Evolutionary conservation across 1,140 invertebrate species (phyloP), one percentile per base, ranked within the genome.

Genomic region (Caerostris darwini): DNA sequence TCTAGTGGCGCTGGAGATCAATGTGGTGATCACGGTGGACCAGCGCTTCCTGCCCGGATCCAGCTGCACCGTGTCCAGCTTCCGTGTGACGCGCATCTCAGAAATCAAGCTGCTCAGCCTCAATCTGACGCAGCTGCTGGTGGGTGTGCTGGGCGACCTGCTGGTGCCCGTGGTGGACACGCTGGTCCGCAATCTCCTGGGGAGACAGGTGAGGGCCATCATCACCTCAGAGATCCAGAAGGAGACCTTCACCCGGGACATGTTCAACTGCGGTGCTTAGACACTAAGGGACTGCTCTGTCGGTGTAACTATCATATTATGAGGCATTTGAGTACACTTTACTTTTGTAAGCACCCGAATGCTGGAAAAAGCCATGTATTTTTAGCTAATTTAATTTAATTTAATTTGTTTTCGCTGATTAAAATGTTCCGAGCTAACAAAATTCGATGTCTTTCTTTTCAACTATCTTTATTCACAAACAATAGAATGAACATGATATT

Each of bases 111-210:
- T 91, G 3, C 71, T 91, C 17, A 53, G 53, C 12, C 6, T 91
- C 19, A 67, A 91, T 54, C 69, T 91, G 53, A 91, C 89, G 3
- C 69, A 19, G 3, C 57, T 91, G 57, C 17, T 90, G 6, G 19
- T 81, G n/a, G 89, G 89, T 34, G 56, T 90, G 8, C 71, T 91
- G 54, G 89, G 89, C 2, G 89, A 81, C 57, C 3, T 91, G 2
- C 89, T 91, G 1, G 82, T 71, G 17, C 89, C 89, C 10, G 57
- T 91, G 7, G n/a, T 91, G 6, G 17, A 91, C 10, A 82, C 89
- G 8, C 54, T 91, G 7, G n/a, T 91, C 57, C 17, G 54, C 1
- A 69, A 91, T 8, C 14, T 91, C 2, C 17, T 91, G 17, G n/a
- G 57, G 19, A 57, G 67, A 5, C 89, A 91, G 53, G 56, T 91